These are phyloP conservation scores for Amphimedon queenslandica DNA, from an alignment of 37 sponge, comb jelly and placozoan genomes.

Conservation along the genomic window DNA sequence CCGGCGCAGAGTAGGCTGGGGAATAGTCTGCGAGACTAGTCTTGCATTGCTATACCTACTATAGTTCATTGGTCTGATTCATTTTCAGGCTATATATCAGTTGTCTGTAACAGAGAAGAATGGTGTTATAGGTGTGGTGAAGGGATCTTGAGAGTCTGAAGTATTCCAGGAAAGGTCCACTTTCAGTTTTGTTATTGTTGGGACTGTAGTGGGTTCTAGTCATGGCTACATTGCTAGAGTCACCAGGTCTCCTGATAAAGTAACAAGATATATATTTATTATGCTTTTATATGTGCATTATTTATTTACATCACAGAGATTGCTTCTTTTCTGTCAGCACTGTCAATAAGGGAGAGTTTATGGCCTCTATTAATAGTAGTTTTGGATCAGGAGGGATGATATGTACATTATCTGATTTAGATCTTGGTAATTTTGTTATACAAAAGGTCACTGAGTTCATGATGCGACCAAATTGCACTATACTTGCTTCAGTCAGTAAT, in stretches of 20 bases:
- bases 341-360: slow-evolving; percentile 13
- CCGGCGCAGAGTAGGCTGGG: too few relatives aligned
- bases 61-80: too few relatives aligned
- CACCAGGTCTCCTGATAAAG: slow-evolving; percentile 11
- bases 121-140: background rate
- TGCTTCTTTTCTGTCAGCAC: slow-evolving; percentile 12
- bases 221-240: slow-evolving; percentile 16
- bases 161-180: background rate
- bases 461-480: background rate
- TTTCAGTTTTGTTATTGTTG: slow-evolving; percentile 2
- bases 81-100: too few relatives aligned
- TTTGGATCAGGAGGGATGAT: slow-evolving; percentile 20
- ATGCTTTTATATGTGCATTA: too few relatives aligned
- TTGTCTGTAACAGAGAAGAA: slow-evolving; percentile 12
- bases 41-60: too few relatives aligned
- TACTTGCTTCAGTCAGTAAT: background rate
- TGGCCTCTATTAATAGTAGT: background rate
- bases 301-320: slow-evolving; percentile 19
- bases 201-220: slow-evolving; percentile 8
- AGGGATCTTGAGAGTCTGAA: slow-evolving; percentile 9
- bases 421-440: background rate
- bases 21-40: too few relatives aligned
- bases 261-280: slow-evolving; percentile 23
- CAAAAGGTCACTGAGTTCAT: background rate
- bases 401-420: slow-evolving; percentile 8